Evolutionary conservation across 2,888 invertebrate species (phyloP).

Genomic region (Vandiemenella viatica): DNA sequence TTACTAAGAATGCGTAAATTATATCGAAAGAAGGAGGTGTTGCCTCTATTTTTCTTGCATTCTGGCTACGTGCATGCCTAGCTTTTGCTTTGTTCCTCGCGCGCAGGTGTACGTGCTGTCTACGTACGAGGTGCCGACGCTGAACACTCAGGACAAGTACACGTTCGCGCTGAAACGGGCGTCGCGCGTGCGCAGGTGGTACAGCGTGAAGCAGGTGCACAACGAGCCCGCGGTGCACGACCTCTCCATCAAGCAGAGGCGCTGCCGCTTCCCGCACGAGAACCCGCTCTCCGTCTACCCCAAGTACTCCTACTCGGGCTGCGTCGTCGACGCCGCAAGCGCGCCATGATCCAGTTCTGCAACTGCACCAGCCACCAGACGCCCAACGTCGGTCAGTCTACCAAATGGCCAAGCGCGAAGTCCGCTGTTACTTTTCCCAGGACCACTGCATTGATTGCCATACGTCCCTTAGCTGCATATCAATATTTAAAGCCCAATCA

Average conservation of each 20-base stretch:
- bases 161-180: slow-evolving; percentile 16
- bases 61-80: too few relatives aligned
- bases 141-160: slow-evolving; percentile 5
- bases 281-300: slow-evolving; percentile 26
- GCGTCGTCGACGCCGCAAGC: slow-evolving; percentile 44
- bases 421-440: too few relatives aligned
- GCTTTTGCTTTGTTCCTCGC: too few relatives aligned
- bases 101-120: slow-evolving; percentile 12
- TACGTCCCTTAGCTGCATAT: too few relatives aligned
- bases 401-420: too few relatives aligned
- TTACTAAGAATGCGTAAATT: too few relatives aligned
- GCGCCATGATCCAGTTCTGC: slow-evolving; percentile 32
- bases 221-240: slow-evolving; percentile 54
- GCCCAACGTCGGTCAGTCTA: slow-evolving; percentile 39
- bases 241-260: slow-evolving; percentile 51
- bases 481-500: too few relatives aligned
- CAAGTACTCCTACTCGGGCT: slow-evolving; percentile 41
- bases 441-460: too few relatives aligned
- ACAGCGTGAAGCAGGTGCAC: slow-evolving; percentile 40
- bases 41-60: too few relatives aligned
- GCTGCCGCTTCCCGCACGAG: slow-evolving; percentile 55
- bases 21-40: too few relatives aligned
- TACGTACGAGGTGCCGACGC: slow-evolving; percentile 10
- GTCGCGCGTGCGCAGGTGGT: slow-evolving; percentile 21
- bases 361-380: slow-evolving; percentile 55